Percentiles rank a stretch among this genome's conserved stretches.
Conservation (phyloP, 2,797 vertebrate species). For the Darevskia mixta region DNA sequence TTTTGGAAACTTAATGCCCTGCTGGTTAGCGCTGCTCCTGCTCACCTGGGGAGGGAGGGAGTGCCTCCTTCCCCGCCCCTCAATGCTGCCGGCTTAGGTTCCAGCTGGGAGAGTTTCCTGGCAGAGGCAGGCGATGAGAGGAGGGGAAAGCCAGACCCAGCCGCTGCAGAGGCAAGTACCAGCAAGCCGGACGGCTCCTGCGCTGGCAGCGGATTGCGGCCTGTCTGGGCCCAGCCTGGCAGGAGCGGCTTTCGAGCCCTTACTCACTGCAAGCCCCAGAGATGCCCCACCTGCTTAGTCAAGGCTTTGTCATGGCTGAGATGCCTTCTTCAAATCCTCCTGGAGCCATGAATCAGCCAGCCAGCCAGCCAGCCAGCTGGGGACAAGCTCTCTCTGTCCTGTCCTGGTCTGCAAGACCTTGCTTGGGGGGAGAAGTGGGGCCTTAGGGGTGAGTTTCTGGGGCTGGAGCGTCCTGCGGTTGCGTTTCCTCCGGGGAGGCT, state of each 20-base stretch:
- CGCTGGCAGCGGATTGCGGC: background rate
- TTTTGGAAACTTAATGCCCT: constrained; percentile 50
- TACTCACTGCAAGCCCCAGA: background rate
- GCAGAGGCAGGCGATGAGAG: background rate
- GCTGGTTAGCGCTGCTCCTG: constrained; percentile 5
- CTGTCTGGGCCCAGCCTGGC: background rate
- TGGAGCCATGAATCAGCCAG: constrained; percentile 17
- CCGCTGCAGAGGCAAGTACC: constrained; percentile 1
- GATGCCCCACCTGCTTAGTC: constrained; percentile 42
- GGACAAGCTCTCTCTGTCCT: background rate
- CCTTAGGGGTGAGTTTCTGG: constrained; percentile 38
- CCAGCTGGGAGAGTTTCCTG: constrained; percentile 17
- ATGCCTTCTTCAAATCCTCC: constrained; percentile 8
- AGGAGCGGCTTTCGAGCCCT: background rate
- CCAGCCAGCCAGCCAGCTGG: background rate
- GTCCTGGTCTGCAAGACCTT: background rate
- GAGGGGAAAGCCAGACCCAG: background rate
- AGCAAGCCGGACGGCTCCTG: background rate
- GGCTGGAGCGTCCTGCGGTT: background rate
- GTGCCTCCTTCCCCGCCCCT: background rate
- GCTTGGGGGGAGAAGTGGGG: background rate
- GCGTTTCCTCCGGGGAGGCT: too few relatives aligned
- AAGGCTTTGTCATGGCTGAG: background rate
- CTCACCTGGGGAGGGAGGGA: constrained; percentile 15
- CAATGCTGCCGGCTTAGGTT: constrained; percentile 20